Evolutionary conservation across 2,113 vertebrate species (phyloP).

Genomic region (Gambusia holbrooki): DNA sequence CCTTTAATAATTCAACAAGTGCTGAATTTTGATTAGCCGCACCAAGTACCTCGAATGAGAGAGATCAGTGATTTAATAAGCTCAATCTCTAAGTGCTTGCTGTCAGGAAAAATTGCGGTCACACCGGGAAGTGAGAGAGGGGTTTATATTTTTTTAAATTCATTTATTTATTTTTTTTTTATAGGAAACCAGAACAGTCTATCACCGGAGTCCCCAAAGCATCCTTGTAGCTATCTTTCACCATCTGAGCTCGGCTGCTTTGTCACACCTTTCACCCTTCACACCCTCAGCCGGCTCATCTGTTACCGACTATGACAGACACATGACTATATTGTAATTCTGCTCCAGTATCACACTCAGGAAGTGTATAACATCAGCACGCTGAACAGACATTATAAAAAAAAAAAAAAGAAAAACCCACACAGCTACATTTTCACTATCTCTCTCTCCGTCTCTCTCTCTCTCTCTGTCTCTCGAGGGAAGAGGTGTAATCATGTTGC

Average conservation of each 20-base stretch:
- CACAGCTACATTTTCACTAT: slow-evolving; percentile 42
- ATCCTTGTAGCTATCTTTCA: slow-evolving; percentile 33
- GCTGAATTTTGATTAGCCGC: slow-evolving; percentile 48
- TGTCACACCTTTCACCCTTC: slow-evolving; percentile 11
- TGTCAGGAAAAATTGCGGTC: slow-evolving; percentile 17
- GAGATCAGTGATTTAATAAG: slow-evolving; percentile 45
- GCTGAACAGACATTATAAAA: slow-evolving; percentile 28
- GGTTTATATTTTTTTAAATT: neutral
- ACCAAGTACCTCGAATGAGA: slow-evolving; percentile 35
- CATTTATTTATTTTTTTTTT: neutral
- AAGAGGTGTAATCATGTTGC: slow-evolving; percentile 59
- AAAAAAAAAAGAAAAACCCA: neutral
- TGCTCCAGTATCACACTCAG: slow-evolving; percentile 33
- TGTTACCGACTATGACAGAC: slow-evolving; percentile 34
- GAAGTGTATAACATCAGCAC: slow-evolving; percentile 38
- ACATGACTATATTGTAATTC: slow-evolving; percentile 48
- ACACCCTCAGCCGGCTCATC: slow-evolving; percentile 5
- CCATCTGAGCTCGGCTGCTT: slow-evolving; percentile 31
- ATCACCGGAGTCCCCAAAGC: slow-evolving; percentile 26
- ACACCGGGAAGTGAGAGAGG: slow-evolving; percentile 12
- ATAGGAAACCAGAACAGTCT: neutral
- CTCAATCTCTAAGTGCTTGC: slow-evolving; percentile 33
- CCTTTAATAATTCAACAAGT: slow-evolving; percentile 61
- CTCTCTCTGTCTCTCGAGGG: slow-evolving; percentile 34
- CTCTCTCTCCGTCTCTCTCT: slow-evolving; percentile 23